A percentile compares a stretch with the other conserved stretches of the same genome.
These are phyloP conservation scores for Ammodytes dubius DNA, from an alignment of 2,113 vertebrate species.

Conservation along the genomic window DNA sequence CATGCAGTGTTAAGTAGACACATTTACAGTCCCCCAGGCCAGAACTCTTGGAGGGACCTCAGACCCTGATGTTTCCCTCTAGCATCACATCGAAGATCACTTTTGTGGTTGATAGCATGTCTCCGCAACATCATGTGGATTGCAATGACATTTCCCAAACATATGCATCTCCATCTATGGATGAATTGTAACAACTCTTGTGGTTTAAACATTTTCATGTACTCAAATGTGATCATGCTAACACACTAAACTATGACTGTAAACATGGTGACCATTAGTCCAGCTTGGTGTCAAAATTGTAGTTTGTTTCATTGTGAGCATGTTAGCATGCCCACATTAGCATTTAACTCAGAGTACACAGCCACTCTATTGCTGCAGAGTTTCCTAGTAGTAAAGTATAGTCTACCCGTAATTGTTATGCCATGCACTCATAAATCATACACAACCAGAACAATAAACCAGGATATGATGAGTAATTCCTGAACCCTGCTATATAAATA, in stretches of 20 bases:
- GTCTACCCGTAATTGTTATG: background rate
- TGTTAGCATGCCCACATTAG: background rate
- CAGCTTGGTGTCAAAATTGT: background rate
- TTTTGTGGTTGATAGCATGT: background rate
- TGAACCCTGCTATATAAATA: background rate
- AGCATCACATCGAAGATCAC: too few species aligned
- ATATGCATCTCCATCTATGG: too few species aligned
- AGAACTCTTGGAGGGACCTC: too few species aligned
- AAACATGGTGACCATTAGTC: too few species aligned
- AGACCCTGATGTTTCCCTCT: too few species aligned
- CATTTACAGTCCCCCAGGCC: too few species aligned
- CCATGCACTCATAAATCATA: background rate
- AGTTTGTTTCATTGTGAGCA: background rate
- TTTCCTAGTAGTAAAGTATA: background rate
- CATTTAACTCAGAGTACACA: too few species aligned
- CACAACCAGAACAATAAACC: background rate
- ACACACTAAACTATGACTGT: background rate
- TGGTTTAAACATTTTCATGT: background rate
- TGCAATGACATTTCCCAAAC: background rate
- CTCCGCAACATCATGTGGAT: background rate
- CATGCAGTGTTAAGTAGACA: too few species aligned
- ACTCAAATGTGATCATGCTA: background rate
- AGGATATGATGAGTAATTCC: slow-evolving; percentile 13
- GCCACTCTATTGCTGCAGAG: background rate
- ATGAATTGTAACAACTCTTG: background rate